These are phyloP conservation scores for Steromphala cineraria DNA, from an alignment of 2,888 invertebrate species.

Conservation along the genomic window DNA sequence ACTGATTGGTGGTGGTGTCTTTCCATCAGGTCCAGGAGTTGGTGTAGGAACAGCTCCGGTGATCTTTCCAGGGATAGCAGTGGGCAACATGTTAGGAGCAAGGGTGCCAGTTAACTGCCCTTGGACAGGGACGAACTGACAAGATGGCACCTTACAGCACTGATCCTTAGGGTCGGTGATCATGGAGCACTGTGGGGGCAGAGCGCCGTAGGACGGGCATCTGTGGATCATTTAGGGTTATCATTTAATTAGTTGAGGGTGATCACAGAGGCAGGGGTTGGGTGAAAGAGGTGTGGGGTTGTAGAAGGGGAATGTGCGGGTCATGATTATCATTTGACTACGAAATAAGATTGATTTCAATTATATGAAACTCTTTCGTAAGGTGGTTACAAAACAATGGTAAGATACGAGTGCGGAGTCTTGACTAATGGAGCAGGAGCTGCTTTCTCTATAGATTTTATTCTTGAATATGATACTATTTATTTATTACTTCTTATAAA, in stretches of 20 bases:
- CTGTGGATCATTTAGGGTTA: slow-evolving; percentile 17
- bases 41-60: slow-evolving; percentile 43
- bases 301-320: too few species aligned
- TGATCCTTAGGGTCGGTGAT: slow-evolving; percentile 43
- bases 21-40: slow-evolving; percentile 24
- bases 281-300: too few species aligned
- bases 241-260: too few species aligned
- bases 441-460: too few species aligned
- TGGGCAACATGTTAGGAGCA: slow-evolving; percentile 49
- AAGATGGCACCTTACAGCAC: slow-evolving; percentile 37
- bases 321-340: background rate
- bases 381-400: too few species aligned
- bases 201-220: slow-evolving; percentile 43
- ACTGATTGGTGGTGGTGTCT: background rate
- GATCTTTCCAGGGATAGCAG: slow-evolving; percentile 49
- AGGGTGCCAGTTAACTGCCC: slow-evolving; percentile 47
- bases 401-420: too few species aligned
- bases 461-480: too few species aligned
- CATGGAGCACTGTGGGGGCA: slow-evolving; percentile 34
- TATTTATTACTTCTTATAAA: too few species aligned
- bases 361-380: too few species aligned
- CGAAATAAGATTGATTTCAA: too few species aligned
- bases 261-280: too few species aligned
- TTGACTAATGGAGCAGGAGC: too few species aligned
- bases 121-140: slow-evolving; percentile 17